phyloP scores from a whole-genome alignment of 2,113 vertebrate species.

The Thomomys bottae region DNA sequence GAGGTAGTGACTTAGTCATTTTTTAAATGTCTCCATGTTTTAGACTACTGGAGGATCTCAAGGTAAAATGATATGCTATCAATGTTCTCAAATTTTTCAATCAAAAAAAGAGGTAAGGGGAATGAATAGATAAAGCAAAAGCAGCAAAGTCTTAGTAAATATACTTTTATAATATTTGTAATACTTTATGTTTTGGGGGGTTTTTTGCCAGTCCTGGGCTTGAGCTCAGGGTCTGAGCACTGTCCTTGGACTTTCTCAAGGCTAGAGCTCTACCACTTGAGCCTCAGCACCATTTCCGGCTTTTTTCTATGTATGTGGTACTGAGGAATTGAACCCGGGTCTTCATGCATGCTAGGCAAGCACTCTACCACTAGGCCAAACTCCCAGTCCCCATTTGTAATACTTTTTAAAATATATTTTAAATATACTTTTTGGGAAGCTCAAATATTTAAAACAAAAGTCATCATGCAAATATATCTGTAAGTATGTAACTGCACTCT shows the following conservation, averaged over 20 bases:
- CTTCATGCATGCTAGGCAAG: no score
- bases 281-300: no score
- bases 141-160: neutral
- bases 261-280: no score
- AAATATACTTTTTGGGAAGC: neutral
- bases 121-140: neutral
- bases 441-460: constrained; percentile 30
- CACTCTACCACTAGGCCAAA: no score
- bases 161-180: neutral
- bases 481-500: neutral
- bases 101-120: neutral
- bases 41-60: neutral
- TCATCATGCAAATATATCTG: neutral
- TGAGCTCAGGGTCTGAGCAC: no score
- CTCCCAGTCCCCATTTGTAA: no score
- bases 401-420: no score
- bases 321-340: no score
- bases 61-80: constrained; percentile 10
- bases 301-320: no score
- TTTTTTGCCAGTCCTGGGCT: no score
- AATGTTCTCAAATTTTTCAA: constrained; percentile 46
- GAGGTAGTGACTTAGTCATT: neutral
- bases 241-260: no score
- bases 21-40: constrained; percentile 1
- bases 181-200: no score